These are phyloP conservation scores for Drosophila mimica DNA, from an alignment of 2,888 invertebrate genomes.

Conservation along the genomic window DNA sequence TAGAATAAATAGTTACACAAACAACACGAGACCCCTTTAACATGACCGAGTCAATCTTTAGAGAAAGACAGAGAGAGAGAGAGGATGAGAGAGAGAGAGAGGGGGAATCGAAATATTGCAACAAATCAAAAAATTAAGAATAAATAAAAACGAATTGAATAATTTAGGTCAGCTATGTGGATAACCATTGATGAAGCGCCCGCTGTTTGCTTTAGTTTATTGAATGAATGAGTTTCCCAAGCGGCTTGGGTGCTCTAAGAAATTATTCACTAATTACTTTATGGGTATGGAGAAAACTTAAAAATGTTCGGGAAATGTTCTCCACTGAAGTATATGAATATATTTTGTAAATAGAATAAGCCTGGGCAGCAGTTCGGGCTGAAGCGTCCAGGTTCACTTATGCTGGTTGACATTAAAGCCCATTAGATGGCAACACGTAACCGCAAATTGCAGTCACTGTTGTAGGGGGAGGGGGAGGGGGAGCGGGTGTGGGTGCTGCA, in stretches of 20 bases:
- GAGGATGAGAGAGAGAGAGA: constrained; percentile 1
- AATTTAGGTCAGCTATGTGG: constrained; percentile 81
- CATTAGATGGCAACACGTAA: constrained; percentile 48
- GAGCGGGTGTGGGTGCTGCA: not conserved
- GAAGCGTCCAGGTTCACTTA: constrained; percentile 33
- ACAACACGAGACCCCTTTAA: constrained; percentile 78
- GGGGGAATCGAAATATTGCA: constrained; percentile 57
- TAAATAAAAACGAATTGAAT: constrained; percentile 84
- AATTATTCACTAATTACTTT: constrained; percentile 66
- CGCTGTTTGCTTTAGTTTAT: constrained; percentile 34
- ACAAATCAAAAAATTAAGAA: constrained; percentile 84
- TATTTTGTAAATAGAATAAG: constrained; percentile 67
- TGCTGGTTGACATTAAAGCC: constrained; percentile 82
- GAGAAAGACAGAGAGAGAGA: constrained; percentile 25
- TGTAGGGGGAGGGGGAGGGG: not conserved
- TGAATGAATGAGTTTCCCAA: constrained; percentile 34
- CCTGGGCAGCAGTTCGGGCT: not conserved
- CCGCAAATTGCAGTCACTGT: constrained; percentile 40
- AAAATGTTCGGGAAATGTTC: constrained; percentile 16
- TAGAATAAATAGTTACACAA: constrained; percentile 82
- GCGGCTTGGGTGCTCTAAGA: constrained; percentile 28
- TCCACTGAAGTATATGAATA: constrained; percentile 74
- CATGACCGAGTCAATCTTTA: constrained; percentile 9
- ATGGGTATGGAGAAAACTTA: constrained; percentile 32
- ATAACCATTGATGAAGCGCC: constrained; percentile 39